Percentiles rank a stretch among this genome's conserved stretches.
These are phyloP conservation scores for Monoplex corrugatus DNA, from an alignment of 2,888 invertebrate species.

Conservation along the genomic window DNA sequence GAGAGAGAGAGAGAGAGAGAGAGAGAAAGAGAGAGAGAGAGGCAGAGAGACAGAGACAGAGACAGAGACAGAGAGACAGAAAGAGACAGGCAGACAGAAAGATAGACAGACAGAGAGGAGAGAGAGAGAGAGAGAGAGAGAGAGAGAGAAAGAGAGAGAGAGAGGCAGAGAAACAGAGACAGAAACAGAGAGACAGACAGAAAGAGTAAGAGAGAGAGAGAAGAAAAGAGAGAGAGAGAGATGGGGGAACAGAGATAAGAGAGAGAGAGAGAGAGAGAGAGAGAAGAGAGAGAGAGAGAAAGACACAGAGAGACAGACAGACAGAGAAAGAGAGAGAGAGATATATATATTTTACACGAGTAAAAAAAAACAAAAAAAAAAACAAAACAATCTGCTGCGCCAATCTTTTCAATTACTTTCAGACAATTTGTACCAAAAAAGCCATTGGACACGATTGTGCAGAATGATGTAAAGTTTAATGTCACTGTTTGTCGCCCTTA, in stretches of 20 bases:
- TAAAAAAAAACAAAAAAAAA: too few species aligned
- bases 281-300: too few species aligned
- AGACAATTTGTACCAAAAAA: too few species aligned
- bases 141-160: conserved; percentile 32
- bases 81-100: conserved; percentile 23
- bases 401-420: too few species aligned
- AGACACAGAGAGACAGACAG: not conserved
- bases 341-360: too few species aligned
- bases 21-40: not conserved
- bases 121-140: not conserved
- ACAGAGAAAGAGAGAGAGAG: too few species aligned
- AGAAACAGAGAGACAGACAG: not conserved
- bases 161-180: conserved; percentile 11
- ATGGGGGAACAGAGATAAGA: not conserved
- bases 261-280: conserved; percentile 9
- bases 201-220: not conserved
- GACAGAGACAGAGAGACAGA: too few species aligned
- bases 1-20: conserved; percentile 4
- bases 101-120: conserved; percentile 21
- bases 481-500: too few species aligned
- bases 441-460: too few species aligned
- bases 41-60: too few species aligned
- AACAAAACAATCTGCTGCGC: too few species aligned
- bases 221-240: conserved; percentile 31
- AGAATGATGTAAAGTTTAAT: not conserved